Evolutionary conservation across 2,113 vertebrate genomes (phyloP).

Genomic region (Catagonus wagneri): DNA sequence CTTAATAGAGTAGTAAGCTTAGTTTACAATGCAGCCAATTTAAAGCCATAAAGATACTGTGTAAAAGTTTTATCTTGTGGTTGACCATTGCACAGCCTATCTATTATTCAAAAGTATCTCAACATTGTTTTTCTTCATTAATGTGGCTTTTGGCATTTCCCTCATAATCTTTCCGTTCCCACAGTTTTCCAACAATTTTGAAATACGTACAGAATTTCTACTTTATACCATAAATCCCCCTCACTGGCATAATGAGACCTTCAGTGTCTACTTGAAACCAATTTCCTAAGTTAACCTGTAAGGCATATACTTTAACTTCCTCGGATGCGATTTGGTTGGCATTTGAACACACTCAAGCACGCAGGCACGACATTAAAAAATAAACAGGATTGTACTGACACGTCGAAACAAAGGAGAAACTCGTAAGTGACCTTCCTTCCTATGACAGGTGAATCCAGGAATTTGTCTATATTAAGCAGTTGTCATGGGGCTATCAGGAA

Average conservation of each 20-base stretch:
- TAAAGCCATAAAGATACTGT: constrained; percentile 88
- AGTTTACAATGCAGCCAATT: constrained; percentile 89
- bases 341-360: constrained; percentile 68
- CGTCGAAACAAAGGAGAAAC: constrained; percentile 77
- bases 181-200: constrained; percentile 82
- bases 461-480: constrained; percentile 73
- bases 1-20: constrained; percentile 88
- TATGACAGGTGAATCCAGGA: constrained; percentile 65
- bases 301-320: neutral
- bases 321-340: constrained; percentile 17
- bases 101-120: constrained; percentile 89
- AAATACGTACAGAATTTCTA: constrained; percentile 78
- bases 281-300: constrained; percentile 47
- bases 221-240: constrained; percentile 63
- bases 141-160: constrained; percentile 86
- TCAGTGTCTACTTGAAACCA: constrained; percentile 52
- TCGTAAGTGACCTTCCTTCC: constrained; percentile 72
- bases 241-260: constrained; percentile 38
- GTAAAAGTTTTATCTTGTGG: constrained; percentile 89
- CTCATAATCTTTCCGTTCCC: constrained; percentile 82
- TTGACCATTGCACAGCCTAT: constrained; percentile 86
- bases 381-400: constrained; percentile 40
- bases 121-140: constrained; percentile 88
- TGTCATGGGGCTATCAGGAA: constrained; percentile 67
- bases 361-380: constrained; percentile 37